A percentile compares a stretch with the other conserved stretches of the same genome.
phyloP scores from a whole-genome alignment of 2,888 invertebrate species.

The Selenia dentaria region DNA sequence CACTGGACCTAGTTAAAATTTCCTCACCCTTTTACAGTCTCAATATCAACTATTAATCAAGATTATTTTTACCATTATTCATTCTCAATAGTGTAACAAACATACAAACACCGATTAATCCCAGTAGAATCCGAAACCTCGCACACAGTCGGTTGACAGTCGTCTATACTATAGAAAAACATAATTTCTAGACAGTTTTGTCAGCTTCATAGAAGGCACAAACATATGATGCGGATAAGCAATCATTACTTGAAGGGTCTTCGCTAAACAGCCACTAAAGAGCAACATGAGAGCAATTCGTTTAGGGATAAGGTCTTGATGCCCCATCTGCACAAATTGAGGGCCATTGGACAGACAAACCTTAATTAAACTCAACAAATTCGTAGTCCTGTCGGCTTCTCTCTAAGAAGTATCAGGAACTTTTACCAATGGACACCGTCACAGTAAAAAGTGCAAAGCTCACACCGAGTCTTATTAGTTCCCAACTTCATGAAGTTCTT shows the following conservation, averaged over 20 bases:
- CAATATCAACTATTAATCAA: too few species aligned
- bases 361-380: conserved; percentile 77
- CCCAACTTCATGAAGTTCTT: conserved; percentile 20
- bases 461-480: conserved; percentile 38
- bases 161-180: too few species aligned
- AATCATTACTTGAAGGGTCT: conserved; percentile 39
- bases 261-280: conserved; percentile 55
- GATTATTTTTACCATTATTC: too few species aligned
- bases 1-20: too few species aligned
- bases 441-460: conserved; percentile 36
- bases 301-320: conserved; percentile 71
- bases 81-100: too few species aligned
- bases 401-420: conserved; percentile 39
- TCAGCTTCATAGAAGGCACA: conserved; percentile 6
- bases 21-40: too few species aligned
- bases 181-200: background rate
- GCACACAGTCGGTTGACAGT: too few species aligned
- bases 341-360: conserved; percentile 66
- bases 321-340: conserved; percentile 76
- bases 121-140: too few species aligned
- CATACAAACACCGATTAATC: too few species aligned
- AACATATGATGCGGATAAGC: conserved; percentile 36
- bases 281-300: conserved; percentile 65
- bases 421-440: conserved; percentile 29
- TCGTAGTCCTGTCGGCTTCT: conserved; percentile 54